Evolutionary conservation across 2,888 invertebrate species (phyloP).

Genomic region (Beris chalybata): DNA sequence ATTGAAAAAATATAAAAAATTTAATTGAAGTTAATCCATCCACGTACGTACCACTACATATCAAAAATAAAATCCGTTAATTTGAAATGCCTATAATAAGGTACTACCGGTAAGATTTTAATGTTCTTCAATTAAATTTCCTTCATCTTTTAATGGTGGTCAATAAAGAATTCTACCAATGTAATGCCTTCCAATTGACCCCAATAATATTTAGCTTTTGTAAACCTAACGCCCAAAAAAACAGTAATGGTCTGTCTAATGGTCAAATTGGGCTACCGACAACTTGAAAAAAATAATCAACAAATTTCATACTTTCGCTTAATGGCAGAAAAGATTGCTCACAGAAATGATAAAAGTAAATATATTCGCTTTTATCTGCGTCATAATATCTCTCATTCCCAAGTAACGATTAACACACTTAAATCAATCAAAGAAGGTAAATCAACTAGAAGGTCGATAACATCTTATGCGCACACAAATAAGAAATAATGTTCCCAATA

Average conservation of each 20-base stretch:
- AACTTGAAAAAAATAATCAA: slow-evolving; percentile 9
- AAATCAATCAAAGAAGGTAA: slow-evolving; percentile 27
- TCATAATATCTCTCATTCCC: slow-evolving; percentile 1
- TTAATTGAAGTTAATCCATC: too few species aligned
- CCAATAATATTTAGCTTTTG: slow-evolving; percentile 22
- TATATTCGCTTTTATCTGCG: slow-evolving; percentile 7
- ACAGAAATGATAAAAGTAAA: not conserved
- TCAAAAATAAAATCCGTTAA: too few species aligned
- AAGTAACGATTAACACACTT: slow-evolving; percentile 28
- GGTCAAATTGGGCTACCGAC: slow-evolving; percentile 5
- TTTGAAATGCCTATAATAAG: too few species aligned
- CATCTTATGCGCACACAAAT: slow-evolving; percentile 1
- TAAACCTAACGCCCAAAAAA: not conserved
- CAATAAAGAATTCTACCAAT: too few species aligned
- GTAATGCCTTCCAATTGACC: slow-evolving; percentile 12
- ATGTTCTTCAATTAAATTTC: too few species aligned
- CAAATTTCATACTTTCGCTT: slow-evolving; percentile 19
- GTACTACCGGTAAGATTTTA: too few species aligned
- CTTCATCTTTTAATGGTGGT: too few species aligned
- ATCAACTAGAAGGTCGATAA: slow-evolving; percentile 18
- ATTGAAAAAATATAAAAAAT: too few species aligned
- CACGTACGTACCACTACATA: too few species aligned
- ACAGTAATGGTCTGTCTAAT: not conserved
- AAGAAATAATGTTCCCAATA: slow-evolving; percentile 8
- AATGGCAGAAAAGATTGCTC: not conserved